phyloP scores from a whole-genome alignment of 1,140 invertebrate species.

The Zaprionus gabonicus region DNA sequence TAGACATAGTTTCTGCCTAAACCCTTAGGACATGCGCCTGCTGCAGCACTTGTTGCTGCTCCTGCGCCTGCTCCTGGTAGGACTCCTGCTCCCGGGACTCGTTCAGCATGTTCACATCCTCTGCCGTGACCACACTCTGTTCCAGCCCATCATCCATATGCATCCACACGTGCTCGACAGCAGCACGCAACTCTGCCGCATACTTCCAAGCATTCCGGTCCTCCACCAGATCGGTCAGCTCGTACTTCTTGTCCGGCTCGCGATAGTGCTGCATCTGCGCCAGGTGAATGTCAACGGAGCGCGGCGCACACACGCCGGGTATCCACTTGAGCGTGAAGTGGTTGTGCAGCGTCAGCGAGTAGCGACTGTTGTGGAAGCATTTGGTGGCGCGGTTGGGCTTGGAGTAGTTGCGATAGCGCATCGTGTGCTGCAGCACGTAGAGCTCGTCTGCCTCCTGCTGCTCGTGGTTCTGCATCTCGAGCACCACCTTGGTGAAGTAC shows the following conservation, averaged over 20 bases:
- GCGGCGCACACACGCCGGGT: conserved; percentile 29
- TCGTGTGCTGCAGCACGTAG: conserved; percentile 67
- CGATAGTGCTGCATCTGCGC: conserved; percentile 75
- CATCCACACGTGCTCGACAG: conserved; percentile 55
- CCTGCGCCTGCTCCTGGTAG: conserved; percentile 21
- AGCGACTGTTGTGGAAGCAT: conserved; percentile 66
- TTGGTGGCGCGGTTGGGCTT: conserved; percentile 55
- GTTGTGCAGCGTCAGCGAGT: conserved; percentile 67
- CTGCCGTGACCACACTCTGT: conserved; percentile 30
- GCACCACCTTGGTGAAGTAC: conserved; percentile 56
- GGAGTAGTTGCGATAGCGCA: conserved; percentile 57
- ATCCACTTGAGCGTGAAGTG: conserved; percentile 64
- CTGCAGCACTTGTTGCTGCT: conserved; percentile 38
- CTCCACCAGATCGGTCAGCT: conserved; percentile 38
- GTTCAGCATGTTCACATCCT: conserved; percentile 44
- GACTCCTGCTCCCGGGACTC: conserved; percentile 37
- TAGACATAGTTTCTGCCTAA: not conserved
- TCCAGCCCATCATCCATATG: conserved; percentile 54
- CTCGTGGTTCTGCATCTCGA: conserved; percentile 57
- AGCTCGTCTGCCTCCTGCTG: conserved; percentile 58
- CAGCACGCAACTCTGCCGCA: conserved; percentile 43
- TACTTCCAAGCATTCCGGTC: conserved; percentile 63
- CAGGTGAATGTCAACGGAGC: conserved; percentile 13
- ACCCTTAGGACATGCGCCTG: not conserved
- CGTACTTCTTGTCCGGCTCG: conserved; percentile 54